phyloP scores from a whole-genome alignment of 2,797 vertebrate genomes.

The Myoxocephalus aenaeus region DNA sequence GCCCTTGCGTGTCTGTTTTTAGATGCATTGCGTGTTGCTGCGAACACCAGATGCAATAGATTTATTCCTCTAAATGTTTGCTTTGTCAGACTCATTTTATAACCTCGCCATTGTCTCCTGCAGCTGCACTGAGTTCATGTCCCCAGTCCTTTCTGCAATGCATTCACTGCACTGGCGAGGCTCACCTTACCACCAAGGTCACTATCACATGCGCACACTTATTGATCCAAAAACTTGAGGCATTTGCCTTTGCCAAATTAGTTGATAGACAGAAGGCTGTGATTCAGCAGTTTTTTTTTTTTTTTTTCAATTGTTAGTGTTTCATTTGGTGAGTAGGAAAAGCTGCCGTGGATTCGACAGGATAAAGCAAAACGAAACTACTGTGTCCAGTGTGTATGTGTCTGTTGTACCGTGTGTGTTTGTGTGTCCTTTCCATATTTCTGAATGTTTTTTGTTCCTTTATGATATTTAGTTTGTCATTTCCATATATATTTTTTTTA shows the following conservation, averaged over 20 bases:
- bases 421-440: constrained; percentile 69
- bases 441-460: constrained; percentile 54
- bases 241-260: constrained; percentile 50
- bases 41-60: not conserved
- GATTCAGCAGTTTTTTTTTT: constrained; percentile 46
- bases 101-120: not conserved
- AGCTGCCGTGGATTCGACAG: constrained; percentile 8
- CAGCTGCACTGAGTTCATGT: constrained; percentile 1
- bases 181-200: constrained; percentile 51
- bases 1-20: not conserved
- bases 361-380: constrained; percentile 64
- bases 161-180: constrained; percentile 47
- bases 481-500: not conserved
- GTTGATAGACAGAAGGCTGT: constrained; percentile 1
- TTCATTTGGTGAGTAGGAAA: not conserved
- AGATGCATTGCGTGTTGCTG: not conserved
- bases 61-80: constrained; percentile 3
- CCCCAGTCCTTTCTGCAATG: constrained; percentile 21
- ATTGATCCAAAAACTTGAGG: constrained; percentile 59
- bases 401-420: constrained; percentile 52
- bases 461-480: constrained; percentile 27
- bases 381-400: constrained; percentile 32
- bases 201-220: constrained; percentile 11
- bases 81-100: not conserved
- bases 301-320: constrained; percentile 22